Conservation (phyloP, 1,140 invertebrate species). For the Zaprionus ghesquierei region DNA sequence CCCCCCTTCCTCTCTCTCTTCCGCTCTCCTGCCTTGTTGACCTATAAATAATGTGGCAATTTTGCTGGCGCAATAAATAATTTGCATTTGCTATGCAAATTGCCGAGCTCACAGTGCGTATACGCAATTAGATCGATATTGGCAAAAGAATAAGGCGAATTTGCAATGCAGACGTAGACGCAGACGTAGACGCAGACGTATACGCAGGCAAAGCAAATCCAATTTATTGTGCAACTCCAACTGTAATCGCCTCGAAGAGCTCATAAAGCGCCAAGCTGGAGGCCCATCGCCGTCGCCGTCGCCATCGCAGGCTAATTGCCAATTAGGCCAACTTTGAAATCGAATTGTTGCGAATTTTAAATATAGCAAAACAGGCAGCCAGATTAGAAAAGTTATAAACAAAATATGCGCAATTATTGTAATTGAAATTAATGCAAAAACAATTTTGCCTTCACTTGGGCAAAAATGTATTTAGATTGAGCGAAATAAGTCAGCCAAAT, state of each 20-base stretch:
- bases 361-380: not conserved
- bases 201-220: not conserved
- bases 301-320: too few relatives aligned
- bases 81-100: constrained; percentile 66
- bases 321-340: not conserved
- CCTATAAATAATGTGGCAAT: constrained; percentile 72
- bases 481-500: too few relatives aligned
- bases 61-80: constrained; percentile 68
- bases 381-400: not conserved
- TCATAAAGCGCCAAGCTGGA: not conserved
- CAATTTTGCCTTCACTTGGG: too few relatives aligned
- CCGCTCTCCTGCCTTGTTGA: constrained; percentile 25
- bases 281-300: too few relatives aligned
- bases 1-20: not conserved
- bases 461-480: too few relatives aligned
- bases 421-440: not conserved
- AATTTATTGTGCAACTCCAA: constrained; percentile 23
- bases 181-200: too few relatives aligned
- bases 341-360: not conserved
- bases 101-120: constrained; percentile 19
- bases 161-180: constrained; percentile 4
- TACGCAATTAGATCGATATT: constrained; percentile 25
- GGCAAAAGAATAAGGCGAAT: constrained; percentile 14
- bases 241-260: constrained; percentile 20
- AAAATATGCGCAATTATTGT: not conserved